These are phyloP conservation scores for Diabrotica balteata DNA, from an alignment of 2,888 invertebrate species.

Conservation along the genomic window DNA sequence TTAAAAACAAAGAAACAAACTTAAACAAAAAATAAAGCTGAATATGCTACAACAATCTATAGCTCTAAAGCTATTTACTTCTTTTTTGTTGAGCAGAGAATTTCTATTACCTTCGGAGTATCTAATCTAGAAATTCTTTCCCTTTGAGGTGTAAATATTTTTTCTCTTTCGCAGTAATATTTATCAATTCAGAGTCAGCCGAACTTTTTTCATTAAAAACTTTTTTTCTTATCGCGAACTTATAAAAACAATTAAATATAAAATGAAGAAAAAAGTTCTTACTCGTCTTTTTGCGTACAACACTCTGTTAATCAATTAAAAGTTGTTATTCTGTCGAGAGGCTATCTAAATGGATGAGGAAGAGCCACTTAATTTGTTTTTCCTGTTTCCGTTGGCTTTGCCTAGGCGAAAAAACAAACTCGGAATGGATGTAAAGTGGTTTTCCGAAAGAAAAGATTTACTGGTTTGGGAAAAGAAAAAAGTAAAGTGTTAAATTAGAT, in stretches of 20 bases:
- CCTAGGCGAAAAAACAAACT: slow-evolving; percentile 8
- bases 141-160: too few species aligned
- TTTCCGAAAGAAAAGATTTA: slow-evolving; percentile 9
- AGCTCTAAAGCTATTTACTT: too few species aligned
- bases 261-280: neutral
- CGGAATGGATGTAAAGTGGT: slow-evolving; percentile 1
- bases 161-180: too few species aligned
- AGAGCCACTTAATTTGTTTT: neutral
- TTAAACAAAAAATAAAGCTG: too few species aligned
- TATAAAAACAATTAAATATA: neutral
- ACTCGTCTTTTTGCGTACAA: neutral
- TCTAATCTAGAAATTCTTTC: too few species aligned
- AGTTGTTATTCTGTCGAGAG: slow-evolving; percentile 11
- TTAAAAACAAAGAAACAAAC: too few species aligned
- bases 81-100: too few species aligned
- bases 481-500: too few species aligned
- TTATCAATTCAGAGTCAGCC: too few species aligned
- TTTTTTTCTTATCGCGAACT: neutral
- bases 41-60: too few species aligned
- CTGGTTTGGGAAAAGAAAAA: neutral
- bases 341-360: neutral
- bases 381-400: neutral
- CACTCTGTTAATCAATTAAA: slow-evolving; percentile 16
- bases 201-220: neutral
- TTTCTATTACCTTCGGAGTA: too few species aligned